Percentiles rank a stretch among this genome's conserved stretches.
Evolutionary conservation across 2,797 vertebrate species (phyloP).

Genomic region (Trachurus trachurus): DNA sequence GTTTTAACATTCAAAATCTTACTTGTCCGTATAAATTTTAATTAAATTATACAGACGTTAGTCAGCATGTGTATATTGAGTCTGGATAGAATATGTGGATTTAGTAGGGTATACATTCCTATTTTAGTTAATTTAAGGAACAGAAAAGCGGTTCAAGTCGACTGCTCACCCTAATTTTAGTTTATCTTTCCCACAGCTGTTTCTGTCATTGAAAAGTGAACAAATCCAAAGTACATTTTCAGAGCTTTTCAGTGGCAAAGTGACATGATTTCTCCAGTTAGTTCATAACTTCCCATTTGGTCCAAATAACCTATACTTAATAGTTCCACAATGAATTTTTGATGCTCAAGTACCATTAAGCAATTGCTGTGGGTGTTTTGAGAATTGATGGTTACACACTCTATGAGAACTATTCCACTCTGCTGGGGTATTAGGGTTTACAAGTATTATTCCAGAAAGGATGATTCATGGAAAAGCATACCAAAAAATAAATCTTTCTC

Average conservation of each 20-base stretch:
- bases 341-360: constrained; percentile 63
- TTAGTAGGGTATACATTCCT: neutral
- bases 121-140: constrained; percentile 1
- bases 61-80: neutral
- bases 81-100: neutral
- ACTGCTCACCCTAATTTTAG: constrained; percentile 12
- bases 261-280: constrained; percentile 74
- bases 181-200: constrained; percentile 58
- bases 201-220: constrained; percentile 56
- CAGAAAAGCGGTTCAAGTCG: neutral
- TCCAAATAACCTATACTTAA: constrained; percentile 62
- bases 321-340: constrained; percentile 64
- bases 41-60: neutral
- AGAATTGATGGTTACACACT: constrained; percentile 59
- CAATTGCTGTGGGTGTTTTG: constrained; percentile 67
- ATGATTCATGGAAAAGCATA: constrained; percentile 68
- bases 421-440: constrained; percentile 63
- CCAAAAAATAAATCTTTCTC: constrained; percentile 35
- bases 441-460: constrained; percentile 66
- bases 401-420: constrained; percentile 68
- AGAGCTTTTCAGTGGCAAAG: constrained; percentile 57
- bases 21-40: too few relatives aligned
- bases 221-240: constrained; percentile 65
- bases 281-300: constrained; percentile 74
- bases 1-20: neutral